phyloP scores from a whole-genome alignment of 2,888 invertebrate species.

The Panorpa germanica region DNA sequence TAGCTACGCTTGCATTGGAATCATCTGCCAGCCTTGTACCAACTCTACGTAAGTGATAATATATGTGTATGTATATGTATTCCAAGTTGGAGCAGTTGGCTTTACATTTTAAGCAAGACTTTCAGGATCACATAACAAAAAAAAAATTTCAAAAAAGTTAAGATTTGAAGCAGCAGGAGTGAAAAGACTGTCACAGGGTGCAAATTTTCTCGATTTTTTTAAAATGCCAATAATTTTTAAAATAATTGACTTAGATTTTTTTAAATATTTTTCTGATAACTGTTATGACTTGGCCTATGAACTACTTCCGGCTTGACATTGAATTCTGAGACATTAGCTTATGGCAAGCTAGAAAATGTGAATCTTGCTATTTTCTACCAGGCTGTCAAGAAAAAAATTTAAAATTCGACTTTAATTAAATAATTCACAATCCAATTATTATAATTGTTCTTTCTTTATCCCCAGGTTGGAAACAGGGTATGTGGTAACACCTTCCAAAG shows the following conservation, averaged over 20 bases:
- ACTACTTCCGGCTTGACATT: too few species aligned
- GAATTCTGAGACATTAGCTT: too few species aligned
- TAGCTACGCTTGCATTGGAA: conserved; percentile 45
- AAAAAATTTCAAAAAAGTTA: too few species aligned
- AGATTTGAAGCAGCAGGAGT: neutral
- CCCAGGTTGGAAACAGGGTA: conserved; percentile 44
- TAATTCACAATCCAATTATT: neutral
- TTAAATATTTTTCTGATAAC: too few species aligned
- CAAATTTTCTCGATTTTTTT: too few species aligned
- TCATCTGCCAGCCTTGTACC: conserved; percentile 56
- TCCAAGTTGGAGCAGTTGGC: neutral
- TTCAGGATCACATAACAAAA: neutral
- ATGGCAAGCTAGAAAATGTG: too few species aligned
- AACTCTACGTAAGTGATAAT: conserved; percentile 28
- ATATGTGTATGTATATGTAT: neutral
- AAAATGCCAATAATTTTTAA: too few species aligned
- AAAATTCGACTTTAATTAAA: neutral
- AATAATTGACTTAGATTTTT: too few species aligned
- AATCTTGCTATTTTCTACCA: neutral
- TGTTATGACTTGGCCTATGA: too few species aligned
- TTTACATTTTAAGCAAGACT: neutral
- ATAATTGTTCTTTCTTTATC: conserved; percentile 15
- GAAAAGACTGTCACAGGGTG: too few species aligned
- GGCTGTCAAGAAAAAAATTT: neutral
- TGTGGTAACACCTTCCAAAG: conserved; percentile 30